These are phyloP conservation scores for Halcyon badia DNA, from an alignment of 2,797 vertebrate species.

Conservation along the genomic window DNA sequence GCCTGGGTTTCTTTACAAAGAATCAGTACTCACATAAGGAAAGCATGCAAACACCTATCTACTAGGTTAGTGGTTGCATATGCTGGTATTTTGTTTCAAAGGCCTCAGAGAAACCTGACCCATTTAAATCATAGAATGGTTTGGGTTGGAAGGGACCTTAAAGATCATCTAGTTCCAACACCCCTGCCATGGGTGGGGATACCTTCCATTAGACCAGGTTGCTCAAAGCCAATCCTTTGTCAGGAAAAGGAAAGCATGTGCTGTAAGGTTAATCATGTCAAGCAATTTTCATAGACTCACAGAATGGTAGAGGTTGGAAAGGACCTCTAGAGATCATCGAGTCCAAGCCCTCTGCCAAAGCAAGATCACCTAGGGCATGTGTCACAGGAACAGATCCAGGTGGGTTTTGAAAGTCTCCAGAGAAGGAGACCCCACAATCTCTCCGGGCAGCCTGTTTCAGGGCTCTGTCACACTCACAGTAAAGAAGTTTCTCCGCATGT, in stretches of 20 bases:
- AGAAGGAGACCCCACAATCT: no score
- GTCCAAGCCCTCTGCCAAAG: no score
- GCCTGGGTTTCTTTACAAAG: not conserved
- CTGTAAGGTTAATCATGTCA: not conserved
- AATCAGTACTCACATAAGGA: not conserved
- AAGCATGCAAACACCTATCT: not conserved
- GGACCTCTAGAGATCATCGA: no score
- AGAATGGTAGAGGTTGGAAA: no score
- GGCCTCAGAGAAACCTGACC: not conserved
- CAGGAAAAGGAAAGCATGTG: not conserved
- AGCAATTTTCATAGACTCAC: not conserved
- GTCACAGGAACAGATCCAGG: no score
- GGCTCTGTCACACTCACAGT: no score
- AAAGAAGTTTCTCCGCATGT: no score
- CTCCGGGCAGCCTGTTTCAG: no score
- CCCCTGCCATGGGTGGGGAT: not conserved
- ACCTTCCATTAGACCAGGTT: not conserved
- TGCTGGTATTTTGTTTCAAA: not conserved
- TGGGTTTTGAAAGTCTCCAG: no score
- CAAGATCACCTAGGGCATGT: no score
- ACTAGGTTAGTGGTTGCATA: not conserved
- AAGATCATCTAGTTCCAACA: not conserved
- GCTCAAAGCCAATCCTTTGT: not conserved
- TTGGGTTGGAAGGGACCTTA: not conserved
- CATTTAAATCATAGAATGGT: not conserved